Base-by-base conservation (phyloP, 2,888 invertebrate species). In the Philereme transversata region DNA sequence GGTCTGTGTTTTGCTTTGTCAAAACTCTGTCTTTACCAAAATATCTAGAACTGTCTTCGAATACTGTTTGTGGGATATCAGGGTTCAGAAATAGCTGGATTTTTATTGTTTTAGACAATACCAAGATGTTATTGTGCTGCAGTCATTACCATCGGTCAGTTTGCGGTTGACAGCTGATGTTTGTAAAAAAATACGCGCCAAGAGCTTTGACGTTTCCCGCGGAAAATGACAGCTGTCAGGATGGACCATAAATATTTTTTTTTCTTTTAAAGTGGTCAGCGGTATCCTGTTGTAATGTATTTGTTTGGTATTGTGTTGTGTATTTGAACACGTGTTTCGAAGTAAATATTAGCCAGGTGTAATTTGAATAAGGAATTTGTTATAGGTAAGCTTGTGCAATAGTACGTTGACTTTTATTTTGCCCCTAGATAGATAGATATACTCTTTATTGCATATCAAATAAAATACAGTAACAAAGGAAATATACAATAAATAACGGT, bases 141-240 rank as follows among this genome's bases (percentile, higher is more conserved):
- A 62, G 67, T 73, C 70, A 74, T 78, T 81, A 79, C 72, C 62
- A 44, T 56, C 75, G 86, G 85, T 78, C 83, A 82, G 75, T 83
- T 81, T 90, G 89, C 74, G 90, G 90, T 88, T 81, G 81, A 81
- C 84, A 84, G 83, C 82, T 88, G 86, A 81, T 75, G 61, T 71
- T 73, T 74, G 73, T 75, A 74, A 36, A 57, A 47, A 76, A 69
- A 72, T 68, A 62, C 62, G 64, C 68, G 57, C 61, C 64, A 68
- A 66, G 67, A 54, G 60, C 62, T 64, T 64, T 67, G 67, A 64
- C 65, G 60, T 52, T 65, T 51, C 49, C 52, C 71, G 71, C 73
- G 79, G 78, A 83, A 86, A 77, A 76, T 85, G 86, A 86, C 87
- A 86, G 82, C 81, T 87, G 86, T 80, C 82, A 77, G 61, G 64